phyloP scores from a whole-genome alignment of 2,888 invertebrate genomes.

The Hoplodrina blanda region DNA sequence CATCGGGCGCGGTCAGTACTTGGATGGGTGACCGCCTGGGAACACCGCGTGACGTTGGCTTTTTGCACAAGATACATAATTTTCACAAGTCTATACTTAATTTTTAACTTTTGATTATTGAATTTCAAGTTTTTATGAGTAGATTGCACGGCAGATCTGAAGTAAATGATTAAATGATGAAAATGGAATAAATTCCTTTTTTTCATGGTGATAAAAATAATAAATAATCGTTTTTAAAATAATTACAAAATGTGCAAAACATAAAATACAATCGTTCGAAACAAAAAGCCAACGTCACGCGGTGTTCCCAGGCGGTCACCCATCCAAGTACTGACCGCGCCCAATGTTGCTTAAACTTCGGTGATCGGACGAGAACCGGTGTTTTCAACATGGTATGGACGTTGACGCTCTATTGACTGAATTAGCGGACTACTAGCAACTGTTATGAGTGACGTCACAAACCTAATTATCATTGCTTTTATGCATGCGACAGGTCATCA shows the following conservation, averaged over 20 bases:
- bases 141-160: too few species aligned
- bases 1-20: conserved; percentile 88
- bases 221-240: too few species aligned
- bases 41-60: conserved; percentile 84
- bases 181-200: too few species aligned
- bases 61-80: conserved; percentile 65
- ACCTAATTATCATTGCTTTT: neutral
- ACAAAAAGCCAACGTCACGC: conserved; percentile 66
- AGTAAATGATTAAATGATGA: too few species aligned
- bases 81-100: too few species aligned
- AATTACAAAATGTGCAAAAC: neutral
- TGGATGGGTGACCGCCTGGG: conserved; percentile 88
- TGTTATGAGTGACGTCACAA: conserved; percentile 11
- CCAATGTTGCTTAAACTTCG: conserved; percentile 88
- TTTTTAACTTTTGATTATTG: neutral
- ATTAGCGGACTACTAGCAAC: neutral
- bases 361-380: conserved; percentile 89
- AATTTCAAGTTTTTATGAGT: too few species aligned
- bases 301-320: conserved; percentile 85
- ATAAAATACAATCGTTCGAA: neutral
- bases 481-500: too few species aligned
- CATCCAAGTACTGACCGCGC: conserved; percentile 88
- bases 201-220: too few species aligned
- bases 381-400: conserved; percentile 87
- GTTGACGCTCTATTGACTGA: conserved; percentile 59